Percentiles rank a stretch among this genome's conserved stretches.
Evolutionary conservation across 1,140 invertebrate species (phyloP).

Genomic region (Rhyacophila brunnea): DNA sequence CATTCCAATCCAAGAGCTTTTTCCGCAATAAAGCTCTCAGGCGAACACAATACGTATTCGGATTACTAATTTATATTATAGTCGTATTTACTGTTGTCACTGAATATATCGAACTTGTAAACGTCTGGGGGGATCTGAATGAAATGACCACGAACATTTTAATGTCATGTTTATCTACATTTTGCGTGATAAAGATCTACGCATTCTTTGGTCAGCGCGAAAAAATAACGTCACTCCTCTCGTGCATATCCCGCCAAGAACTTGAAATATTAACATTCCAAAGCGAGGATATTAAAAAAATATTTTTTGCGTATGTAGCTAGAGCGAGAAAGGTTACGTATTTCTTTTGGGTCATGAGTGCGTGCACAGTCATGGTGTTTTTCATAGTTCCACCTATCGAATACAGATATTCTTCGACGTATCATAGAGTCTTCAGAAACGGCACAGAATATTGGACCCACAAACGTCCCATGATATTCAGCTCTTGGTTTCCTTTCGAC

Average conservation of each 20-base stretch:
- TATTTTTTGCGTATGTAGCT: conserved; percentile 11
- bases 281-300: no score
- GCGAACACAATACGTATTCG: no score
- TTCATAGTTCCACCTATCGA: conserved; percentile 25
- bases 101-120: no score
- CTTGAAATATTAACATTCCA: conserved; percentile 14
- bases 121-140: conserved; percentile 28
- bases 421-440: conserved; percentile 17
- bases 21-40: no score
- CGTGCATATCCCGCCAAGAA: conserved; percentile 13
- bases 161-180: conserved; percentile 25
- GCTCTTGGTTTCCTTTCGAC: conserved; percentile 35
- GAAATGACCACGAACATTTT: conserved; percentile 29
- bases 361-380: no score
- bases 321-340: no score
- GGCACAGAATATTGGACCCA: conserved; percentile 26
- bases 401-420: no score
- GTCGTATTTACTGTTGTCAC: not conserved
- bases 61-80: not conserved
- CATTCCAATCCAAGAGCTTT: not conserved
- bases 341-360: no score
- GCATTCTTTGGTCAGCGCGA: no score
- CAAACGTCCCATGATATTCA: conserved; percentile 18
- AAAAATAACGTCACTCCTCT: conserved; percentile 15
- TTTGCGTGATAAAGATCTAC: conserved; percentile 27